Evolutionary conservation across 2,797 vertebrate genomes (phyloP).

Genomic region (Tapera naevia): DNA sequence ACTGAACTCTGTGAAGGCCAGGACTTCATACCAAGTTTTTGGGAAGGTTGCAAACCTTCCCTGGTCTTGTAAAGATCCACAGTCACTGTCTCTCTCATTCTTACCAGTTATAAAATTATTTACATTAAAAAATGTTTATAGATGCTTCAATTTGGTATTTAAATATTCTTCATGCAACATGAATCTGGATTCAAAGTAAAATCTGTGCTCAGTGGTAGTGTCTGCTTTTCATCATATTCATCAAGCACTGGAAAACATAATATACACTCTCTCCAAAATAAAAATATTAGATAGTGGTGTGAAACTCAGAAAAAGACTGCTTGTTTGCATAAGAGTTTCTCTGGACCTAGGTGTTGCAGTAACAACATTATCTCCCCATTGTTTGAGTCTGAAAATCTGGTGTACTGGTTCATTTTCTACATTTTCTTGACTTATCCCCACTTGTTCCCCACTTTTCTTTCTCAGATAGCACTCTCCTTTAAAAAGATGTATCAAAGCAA

Average conservation of each 20-base stretch:
- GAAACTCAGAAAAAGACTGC: neutral
- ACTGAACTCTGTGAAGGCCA: neutral
- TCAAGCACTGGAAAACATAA: neutral
- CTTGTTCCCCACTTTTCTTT: neutral
- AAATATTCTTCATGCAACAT: neutral
- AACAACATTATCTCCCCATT: neutral
- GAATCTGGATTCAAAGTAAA: neutral
- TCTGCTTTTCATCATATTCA: neutral
- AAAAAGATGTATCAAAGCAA: neutral
- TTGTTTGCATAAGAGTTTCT: neutral
- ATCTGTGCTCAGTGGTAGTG: neutral
- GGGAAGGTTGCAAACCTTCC: neutral
- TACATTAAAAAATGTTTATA: neutral
- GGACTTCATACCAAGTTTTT: neutral
- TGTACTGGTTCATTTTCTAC: neutral
- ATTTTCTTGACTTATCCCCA: neutral
- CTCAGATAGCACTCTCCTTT: neutral
- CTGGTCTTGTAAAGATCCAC: neutral
- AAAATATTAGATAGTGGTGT: neutral
- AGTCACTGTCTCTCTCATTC: neutral
- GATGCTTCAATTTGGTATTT: neutral
- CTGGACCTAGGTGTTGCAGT: neutral
- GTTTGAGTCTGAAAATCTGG: neutral
- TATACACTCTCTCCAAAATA: neutral
- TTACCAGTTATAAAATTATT: neutral